phyloP scores from a whole-genome alignment of 2,113 vertebrate genomes.

The Origma solitaria region DNA sequence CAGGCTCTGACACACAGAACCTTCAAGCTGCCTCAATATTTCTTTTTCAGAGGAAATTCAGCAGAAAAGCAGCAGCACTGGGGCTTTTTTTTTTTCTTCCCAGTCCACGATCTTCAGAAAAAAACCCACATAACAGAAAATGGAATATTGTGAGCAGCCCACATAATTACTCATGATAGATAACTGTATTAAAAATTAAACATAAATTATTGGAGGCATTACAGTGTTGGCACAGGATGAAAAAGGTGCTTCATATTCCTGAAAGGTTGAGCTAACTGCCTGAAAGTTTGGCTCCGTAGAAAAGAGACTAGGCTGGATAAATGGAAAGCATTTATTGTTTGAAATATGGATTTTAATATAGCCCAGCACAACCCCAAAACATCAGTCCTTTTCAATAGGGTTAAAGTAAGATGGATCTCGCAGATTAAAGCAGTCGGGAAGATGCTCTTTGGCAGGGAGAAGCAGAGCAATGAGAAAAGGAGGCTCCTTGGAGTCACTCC shows the following conservation, averaged over 20 bases:
- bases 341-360: conserved; percentile 69
- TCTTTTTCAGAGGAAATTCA: conserved; percentile 58
- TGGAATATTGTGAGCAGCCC: conserved; percentile 64
- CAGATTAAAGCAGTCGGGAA: conserved; percentile 34
- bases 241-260: conserved; percentile 71
- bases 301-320: conserved; percentile 60
- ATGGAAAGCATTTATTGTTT: conserved; percentile 67
- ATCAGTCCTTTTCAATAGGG: conserved; percentile 46
- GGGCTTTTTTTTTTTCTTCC: conserved; percentile 26
- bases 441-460: conserved; percentile 38
- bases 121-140: conserved; percentile 74
- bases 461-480: not conserved
- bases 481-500: conserved; percentile 15
- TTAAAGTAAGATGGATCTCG: conserved; percentile 47
- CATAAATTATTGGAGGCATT: conserved; percentile 76
- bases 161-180: conserved; percentile 74
- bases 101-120: conserved; percentile 61
- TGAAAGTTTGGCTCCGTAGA: conserved; percentile 62
- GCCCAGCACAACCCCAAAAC: conserved; percentile 50
- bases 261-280: conserved; percentile 69
- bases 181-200: conserved; percentile 81
- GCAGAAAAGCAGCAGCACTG: conserved; percentile 56
- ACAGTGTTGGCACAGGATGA: conserved; percentile 72
- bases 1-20: not conserved
- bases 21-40: conserved; percentile 17